These are phyloP conservation scores for Halcyon badia DNA, from an alignment of 2,797 vertebrate genomes.

Conservation along the genomic window DNA sequence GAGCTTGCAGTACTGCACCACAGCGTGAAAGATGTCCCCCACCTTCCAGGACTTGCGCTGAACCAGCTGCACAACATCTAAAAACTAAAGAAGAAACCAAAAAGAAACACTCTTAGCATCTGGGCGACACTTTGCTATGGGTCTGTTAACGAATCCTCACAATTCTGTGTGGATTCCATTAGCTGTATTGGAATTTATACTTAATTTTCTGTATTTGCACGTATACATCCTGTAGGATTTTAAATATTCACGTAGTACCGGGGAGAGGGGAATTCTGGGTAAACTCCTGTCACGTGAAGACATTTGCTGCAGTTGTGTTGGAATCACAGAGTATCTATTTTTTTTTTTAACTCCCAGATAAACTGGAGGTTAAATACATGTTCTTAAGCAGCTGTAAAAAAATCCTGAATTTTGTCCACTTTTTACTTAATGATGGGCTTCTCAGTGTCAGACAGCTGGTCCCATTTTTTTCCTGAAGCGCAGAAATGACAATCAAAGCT, in stretches of 20 bases:
- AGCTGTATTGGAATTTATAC: background rate
- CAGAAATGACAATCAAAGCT: conserved; percentile 49
- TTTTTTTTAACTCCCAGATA: background rate
- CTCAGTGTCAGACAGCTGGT: background rate
- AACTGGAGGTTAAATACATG: background rate
- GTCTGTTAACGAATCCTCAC: background rate
- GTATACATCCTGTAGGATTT: background rate
- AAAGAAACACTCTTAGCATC: background rate
- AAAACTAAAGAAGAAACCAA: conserved; percentile 82
- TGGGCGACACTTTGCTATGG: background rate
- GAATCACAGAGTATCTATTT: background rate
- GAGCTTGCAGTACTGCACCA: conserved; percentile 92
- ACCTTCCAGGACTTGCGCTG: conserved; percentile 92
- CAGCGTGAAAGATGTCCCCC: conserved; percentile 90
- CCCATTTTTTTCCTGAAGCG: background rate
- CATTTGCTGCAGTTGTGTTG: background rate
- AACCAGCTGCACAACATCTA: conserved; percentile 91
- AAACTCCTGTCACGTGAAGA: background rate
- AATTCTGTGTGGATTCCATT: background rate
- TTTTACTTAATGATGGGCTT: background rate
- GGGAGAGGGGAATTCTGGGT: background rate
- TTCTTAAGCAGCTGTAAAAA: conserved; percentile 6
- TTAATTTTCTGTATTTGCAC: background rate
- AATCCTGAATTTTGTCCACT: background rate
- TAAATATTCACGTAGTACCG: background rate